Percentiles rank a stretch among this genome's conserved stretches.
These are phyloP conservation scores for Amphipoea oculea DNA, from an alignment of 2,888 invertebrate genomes.

Conservation along the genomic window DNA sequence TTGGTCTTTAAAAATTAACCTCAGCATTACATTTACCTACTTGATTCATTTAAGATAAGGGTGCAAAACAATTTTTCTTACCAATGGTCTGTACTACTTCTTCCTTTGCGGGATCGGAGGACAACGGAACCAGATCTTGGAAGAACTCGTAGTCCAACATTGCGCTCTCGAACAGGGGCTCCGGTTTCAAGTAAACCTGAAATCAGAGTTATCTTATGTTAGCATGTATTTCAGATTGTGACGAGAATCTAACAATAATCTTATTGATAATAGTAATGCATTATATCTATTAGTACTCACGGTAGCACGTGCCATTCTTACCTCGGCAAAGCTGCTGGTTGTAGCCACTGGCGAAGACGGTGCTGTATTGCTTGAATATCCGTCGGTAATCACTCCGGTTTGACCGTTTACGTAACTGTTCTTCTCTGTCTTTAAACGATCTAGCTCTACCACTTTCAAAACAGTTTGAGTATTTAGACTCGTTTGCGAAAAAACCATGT, in stretches of 20 bases:
- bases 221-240: slow-evolving; percentile 66
- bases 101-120: slow-evolving; percentile 89
- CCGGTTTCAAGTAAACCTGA: slow-evolving; percentile 88
- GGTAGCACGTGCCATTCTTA: slow-evolving; percentile 78
- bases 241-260: slow-evolving; percentile 75
- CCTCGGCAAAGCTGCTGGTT: slow-evolving; percentile 87
- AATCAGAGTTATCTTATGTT: slow-evolving; percentile 77
- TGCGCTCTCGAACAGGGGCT: slow-evolving; percentile 83
- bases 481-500: slow-evolving; percentile 90
- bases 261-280: slow-evolving; percentile 75
- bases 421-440: slow-evolving; percentile 88
- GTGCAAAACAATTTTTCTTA: slow-evolving; percentile 66
- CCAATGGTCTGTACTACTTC: slow-evolving; percentile 88
- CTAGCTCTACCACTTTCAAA: slow-evolving; percentile 90
- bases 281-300: slow-evolving; percentile 82
- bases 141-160: slow-evolving; percentile 92
- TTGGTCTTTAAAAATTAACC: not conserved
- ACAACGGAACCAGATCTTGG: slow-evolving; percentile 92
- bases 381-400: slow-evolving; percentile 84
- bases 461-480: slow-evolving; percentile 87
- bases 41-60: not conserved
- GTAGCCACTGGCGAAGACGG: slow-evolving; percentile 76
- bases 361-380: slow-evolving; percentile 73
- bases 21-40: not conserved
- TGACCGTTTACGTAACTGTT: slow-evolving; percentile 82